Base-by-base conservation (phyloP, 2,888 invertebrate genomes). In the Cryptus armator region DNA sequence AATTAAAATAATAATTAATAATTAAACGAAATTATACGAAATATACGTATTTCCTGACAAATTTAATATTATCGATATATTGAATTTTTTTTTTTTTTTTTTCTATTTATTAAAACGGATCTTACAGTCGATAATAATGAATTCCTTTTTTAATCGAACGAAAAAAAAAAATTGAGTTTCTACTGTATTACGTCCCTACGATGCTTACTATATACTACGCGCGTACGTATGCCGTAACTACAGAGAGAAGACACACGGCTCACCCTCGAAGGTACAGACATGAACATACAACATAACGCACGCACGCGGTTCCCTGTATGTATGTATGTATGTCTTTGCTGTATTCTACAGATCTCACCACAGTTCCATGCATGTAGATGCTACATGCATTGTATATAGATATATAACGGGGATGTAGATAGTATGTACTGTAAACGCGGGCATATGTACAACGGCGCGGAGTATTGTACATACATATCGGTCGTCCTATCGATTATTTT, bases 401-500 rank as follows among this genome's bases (percentile, higher is more conserved):
- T 19, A 16, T 19, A 68, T 66, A 37, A n/a, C 5, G 10, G 0
- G 9, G 46, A 3, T 6, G 72, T 29, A 24, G 16, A 29, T 9
- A n/a, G n/a, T 32, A 37, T 53, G 56, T 68, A 71, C 16, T 46
- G 53, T 62, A 62, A 62, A 53, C 37, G 59, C 72, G 14, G n/a
- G 72, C 64, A 76, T 77, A 59, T 68, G 56, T 62, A n/a, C 19
- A 51, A 4, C 51, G 37, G 68, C 56, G 43, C 75, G 71, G 75
- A 75, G 72, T 32, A 59, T 80, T 74, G 85, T 85, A 89, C 88
- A 86, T 90, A 90, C 90, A 89, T 93, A 93, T 93, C 93, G 93
- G 93, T 93, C 93, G 93, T 88, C 89, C 83, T 93, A 93, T 93
- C 93, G 93, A 93, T 93, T 93, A 93, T 93, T 93, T 92, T 90